phyloP scores from a whole-genome alignment of 2,888 invertebrate species.

The Dasysyrphus tricinctus region DNA sequence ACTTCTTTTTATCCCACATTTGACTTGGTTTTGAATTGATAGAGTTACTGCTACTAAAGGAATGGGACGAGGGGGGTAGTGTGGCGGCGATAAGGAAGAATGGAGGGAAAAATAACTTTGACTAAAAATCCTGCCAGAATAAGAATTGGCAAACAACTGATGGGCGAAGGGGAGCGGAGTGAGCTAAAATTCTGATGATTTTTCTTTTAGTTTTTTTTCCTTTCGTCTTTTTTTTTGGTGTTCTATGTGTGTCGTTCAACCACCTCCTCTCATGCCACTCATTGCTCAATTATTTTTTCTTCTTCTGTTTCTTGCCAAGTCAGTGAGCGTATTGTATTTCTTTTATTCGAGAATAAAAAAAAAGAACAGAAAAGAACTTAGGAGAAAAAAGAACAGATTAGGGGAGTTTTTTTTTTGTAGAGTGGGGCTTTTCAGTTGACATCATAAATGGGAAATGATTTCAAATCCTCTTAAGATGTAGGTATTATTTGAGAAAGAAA shows the following conservation, averaged over 20 bases:
- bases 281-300: conserved; percentile 31
- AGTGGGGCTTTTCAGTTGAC: conserved; percentile 37
- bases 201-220: conserved; percentile 52
- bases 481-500: conserved; percentile 19
- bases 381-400: conserved; percentile 12
- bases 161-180: not conserved
- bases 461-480: conserved; percentile 23
- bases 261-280: not conserved
- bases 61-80: not conserved
- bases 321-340: conserved; percentile 67
- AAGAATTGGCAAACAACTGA: conserved; percentile 33
- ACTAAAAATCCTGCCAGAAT: conserved; percentile 46
- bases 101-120: conserved; percentile 26
- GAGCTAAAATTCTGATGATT: conserved; percentile 51
- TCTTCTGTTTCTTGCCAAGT: conserved; percentile 63
- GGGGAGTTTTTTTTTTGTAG: conserved; percentile 17
- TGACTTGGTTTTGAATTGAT: conserved; percentile 63
- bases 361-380: not conserved
- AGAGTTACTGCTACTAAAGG: conserved; percentile 24
- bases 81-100: not conserved
- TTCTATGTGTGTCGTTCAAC: conserved; percentile 6
- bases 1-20: conserved; percentile 68
- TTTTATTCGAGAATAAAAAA: conserved; percentile 19
- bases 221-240: conserved; percentile 30
- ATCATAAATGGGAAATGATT: conserved; percentile 71